Base-by-base conservation (phyloP, 64 coral and sea anemone genomes). In the Porites australiensis region DNA sequence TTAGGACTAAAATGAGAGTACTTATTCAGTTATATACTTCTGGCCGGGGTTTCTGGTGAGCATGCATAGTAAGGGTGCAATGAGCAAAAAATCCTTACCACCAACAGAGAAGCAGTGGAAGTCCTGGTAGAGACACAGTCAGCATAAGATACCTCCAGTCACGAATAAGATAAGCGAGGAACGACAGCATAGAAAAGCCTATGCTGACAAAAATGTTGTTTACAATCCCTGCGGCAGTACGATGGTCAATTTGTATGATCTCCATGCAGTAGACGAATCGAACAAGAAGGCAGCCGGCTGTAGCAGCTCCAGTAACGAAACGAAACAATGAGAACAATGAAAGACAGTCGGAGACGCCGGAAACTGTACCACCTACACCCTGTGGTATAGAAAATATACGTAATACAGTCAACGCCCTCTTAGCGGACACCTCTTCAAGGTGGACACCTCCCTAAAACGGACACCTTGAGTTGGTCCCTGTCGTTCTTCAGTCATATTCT, bases 201-300 rank as follows among this genome's bases (percentile, higher is more conserved):
- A 88, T 12, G 10, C 73, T 80, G 13, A 97, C 88, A 21, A 91
- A 94, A 14, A 97, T 91, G 69, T 97, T 97, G 79, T 83, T 94
- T 1, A 97, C 37, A 0, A 97, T 91, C 2, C 95, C 95, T 54
- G 88, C 95, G 13, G 88, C 92, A 2, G 95, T 97, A 0, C 95
- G 91, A 53, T 91, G 48, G 43, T 74, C 75, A 3, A 88, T 94
- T 22, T 90, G 88, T 4, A 93, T 87, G 74, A 97, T 74, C 88
- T 97, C 95, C 74, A 97, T 90, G 50, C 95, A 97, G 69, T 97
- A 97, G 23, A 97, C 95, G 46, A 93, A 94, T 9, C 95, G 88
- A 50, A 74, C 82, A 2, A 97, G 14, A 37, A 97, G 88, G 87
- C 92, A 97, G 5, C 95, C 95, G 15, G 88, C 92, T n/a, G 77